Evolutionary conservation across 2,797 vertebrate species (phyloP), one percentile per base, ranked within the genome.

Genomic region (Ibycter americanus): DNA sequence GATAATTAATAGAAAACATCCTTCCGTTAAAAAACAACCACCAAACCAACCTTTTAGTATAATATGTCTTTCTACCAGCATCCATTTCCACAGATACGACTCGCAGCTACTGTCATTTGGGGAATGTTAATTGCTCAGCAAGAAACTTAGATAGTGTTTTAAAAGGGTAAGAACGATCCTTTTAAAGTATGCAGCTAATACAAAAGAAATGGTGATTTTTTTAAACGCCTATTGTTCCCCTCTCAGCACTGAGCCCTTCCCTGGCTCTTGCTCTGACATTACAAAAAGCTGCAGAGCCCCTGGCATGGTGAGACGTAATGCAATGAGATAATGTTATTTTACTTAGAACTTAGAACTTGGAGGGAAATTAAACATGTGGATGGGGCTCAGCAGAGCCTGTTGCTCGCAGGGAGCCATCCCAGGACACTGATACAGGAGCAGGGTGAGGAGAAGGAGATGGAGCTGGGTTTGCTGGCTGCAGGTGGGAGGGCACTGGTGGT

Each of bases 1-100:
- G 94, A 96, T 97, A 96, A 97, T 96, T 95, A 97, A 97, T 97
- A 96, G 95, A 93, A 96, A 96, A 94, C 90, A 96, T 94, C 84
- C 87, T 89, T 74, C 86, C 74, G 93, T 96, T 95, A 94, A 92
- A 91, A 90, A 94, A 78, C 92, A 91, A 27, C 95, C 4, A 90
- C 80, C 83, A 72, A 93, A 93, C 62, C 89, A 90, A 59, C 65
- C 95, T 95, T 67, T 96, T 80, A 93, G 78, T 47, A 44, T 26
- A 84, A 92, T 85, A 63, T 2, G 31, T 83, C 91, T 95, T 77
- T 72, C 83, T 66, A 56, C n/a, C 66, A 26, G 38, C 84, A 66
- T 42, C 66, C 91, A 54, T 87, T 93, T 84, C 89, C 85, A 47
- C 63, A 25, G 81, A 52, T 22, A 71, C 31, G 18, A 20, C 56